These are phyloP conservation scores for Loriculus beryllinus DNA, from an alignment of 2,797 vertebrate species.

Conservation along the genomic window DNA sequence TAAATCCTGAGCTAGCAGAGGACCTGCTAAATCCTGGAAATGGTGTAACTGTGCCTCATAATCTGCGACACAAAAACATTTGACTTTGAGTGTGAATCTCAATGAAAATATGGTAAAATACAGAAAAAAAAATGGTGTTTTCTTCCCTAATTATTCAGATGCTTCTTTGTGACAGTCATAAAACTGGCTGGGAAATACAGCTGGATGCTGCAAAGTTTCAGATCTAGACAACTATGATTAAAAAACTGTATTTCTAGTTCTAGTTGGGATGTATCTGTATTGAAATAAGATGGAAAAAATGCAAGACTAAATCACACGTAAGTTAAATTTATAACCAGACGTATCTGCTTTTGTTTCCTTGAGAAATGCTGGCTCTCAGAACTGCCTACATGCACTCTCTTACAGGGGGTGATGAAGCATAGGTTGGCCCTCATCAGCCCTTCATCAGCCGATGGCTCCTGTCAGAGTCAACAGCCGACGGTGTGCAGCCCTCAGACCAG, in stretches of 20 bases:
- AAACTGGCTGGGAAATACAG: not conserved
- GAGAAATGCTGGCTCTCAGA: not conserved
- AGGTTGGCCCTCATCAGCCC: not conserved
- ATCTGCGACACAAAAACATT: not conserved
- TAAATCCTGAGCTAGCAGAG: not conserved
- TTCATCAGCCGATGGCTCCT: not conserved
- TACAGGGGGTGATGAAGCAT: not conserved
- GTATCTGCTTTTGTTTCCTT: slow-evolving; percentile 31
- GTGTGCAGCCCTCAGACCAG: not conserved
- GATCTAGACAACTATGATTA: not conserved
- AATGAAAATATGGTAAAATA: not conserved
- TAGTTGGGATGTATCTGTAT: not conserved
- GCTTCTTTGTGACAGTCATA: not conserved
- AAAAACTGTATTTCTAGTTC: not conserved
- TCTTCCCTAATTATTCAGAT: not conserved
- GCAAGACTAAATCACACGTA: not conserved
- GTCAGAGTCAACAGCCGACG: not conserved
- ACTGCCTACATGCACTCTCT: not conserved
- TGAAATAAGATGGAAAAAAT: not conserved
- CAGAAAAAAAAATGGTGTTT: not conserved
- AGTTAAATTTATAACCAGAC: slow-evolving; percentile 38
- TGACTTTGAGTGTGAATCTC: not conserved
- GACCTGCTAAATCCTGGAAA: not conserved
- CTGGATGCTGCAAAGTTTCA: not conserved
- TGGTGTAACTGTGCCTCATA: not conserved